Conservation (phyloP, 2,797 vertebrate species). For the Gallinago nigripennis region DNA sequence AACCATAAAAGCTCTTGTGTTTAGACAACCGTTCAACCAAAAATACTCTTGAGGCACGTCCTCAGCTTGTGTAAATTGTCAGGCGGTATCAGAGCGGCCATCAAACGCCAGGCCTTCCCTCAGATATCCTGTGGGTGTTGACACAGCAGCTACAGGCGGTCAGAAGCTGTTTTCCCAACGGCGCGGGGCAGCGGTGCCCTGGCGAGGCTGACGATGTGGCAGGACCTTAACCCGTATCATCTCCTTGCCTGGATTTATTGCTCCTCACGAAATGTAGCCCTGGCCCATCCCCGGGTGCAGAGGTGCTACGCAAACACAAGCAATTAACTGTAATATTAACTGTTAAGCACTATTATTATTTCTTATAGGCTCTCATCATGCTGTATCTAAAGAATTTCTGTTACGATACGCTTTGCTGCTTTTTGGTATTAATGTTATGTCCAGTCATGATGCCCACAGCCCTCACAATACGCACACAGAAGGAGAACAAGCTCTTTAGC, state of each 20-base stretch:
- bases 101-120: background rate
- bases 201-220: background rate
- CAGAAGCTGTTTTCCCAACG: background rate
- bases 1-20: background rate
- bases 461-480: background rate
- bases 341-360: background rate
- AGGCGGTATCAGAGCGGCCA: background rate
- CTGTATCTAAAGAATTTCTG: background rate
- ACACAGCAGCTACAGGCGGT: background rate
- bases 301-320: background rate
- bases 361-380: background rate
- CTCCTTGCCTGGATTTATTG: background rate
- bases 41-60: background rate
- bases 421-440: background rate
- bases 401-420: background rate
- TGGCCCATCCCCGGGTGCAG: background rate
- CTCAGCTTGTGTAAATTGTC: background rate
- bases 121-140: background rate
- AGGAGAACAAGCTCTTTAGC: background rate
- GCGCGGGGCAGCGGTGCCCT: accelerated
- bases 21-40: background rate
- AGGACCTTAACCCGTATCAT: background rate
- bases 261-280: background rate
- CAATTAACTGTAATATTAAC: background rate
- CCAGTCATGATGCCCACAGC: background rate